Evolutionary conservation across 1,140 invertebrate genomes (phyloP), one percentile per base, ranked within the genome.

Genomic region (Solenopsis invicta): DNA sequence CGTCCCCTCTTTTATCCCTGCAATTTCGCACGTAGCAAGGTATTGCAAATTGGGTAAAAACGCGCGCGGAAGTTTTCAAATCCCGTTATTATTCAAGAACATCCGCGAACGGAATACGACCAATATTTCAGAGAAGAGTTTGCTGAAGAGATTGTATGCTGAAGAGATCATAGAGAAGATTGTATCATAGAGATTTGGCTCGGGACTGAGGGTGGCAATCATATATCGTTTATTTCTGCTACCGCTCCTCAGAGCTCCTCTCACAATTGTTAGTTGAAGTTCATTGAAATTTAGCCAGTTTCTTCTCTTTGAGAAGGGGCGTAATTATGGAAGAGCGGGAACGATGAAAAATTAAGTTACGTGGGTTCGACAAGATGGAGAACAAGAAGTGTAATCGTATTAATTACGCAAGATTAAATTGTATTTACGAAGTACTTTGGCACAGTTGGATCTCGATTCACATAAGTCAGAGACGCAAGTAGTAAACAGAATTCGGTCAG

Each of bases 371-470:
- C 16, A 56, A 41, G 50, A 6, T 10, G 74, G 0, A 61, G 6
- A 18, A 56, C 8, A 52, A 48, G 9, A 0, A 13, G 34, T 12
- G 29, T 54, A 74, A 74, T 56, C 13, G 2, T 76, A 82, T 88
- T 76, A 88, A 88, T 88, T 88, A 56, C 41, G 29, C 29, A 29
- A 67, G 61, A 75, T 75, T 24, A 59, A 75, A 75, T 76, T 21
- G 37, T 76, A 76, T 12, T 74, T 74, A 34, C 34, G 10, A 41
- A 74, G 18, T 2, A 29, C 29, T 62, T 62, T 62, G 13, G 2
- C 18, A 13, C 18, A 74, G 12, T 13, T 56, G 12, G 18, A 74
- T 62, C 59, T 5, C 64, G 37, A 54, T 54, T 72, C 18, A 13
- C 29, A 74, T 56, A 74, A 74, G 56, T 74, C 21, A 56, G 13